These are phyloP conservation scores for Isichthys henryi DNA, from an alignment of 2,113 vertebrate species.

Conservation along the genomic window DNA sequence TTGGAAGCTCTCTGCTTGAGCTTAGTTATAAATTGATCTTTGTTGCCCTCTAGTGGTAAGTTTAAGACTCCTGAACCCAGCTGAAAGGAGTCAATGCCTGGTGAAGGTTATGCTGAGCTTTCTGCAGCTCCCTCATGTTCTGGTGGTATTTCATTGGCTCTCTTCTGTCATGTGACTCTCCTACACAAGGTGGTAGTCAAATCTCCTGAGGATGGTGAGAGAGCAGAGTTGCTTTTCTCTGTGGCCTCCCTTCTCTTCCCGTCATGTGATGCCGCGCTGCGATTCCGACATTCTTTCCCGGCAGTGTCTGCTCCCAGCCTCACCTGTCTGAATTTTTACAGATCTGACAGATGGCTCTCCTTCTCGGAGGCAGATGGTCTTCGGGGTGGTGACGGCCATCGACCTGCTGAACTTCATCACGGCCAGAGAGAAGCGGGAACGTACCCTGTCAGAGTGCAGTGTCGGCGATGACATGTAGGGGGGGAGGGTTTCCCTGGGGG, in stretches of 20 bases:
- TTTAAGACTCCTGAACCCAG: background rate
- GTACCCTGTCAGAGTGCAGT: constrained; percentile 25
- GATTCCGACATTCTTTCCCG: background rate
- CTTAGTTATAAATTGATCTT: background rate
- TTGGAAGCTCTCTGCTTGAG: background rate
- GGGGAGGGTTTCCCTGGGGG: background rate
- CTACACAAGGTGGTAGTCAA: background rate
- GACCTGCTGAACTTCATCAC: constrained; percentile 78
- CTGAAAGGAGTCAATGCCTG: background rate
- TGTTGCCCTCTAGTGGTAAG: background rate
- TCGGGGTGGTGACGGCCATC: constrained; percentile 70
- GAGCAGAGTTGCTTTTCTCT: background rate
- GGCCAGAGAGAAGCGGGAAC: constrained; percentile 31
- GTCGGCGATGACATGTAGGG: constrained; percentile 22
- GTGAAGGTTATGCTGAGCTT: background rate
- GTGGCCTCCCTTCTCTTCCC: background rate
- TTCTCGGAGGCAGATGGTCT: constrained; percentile 62
- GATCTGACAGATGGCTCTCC: constrained; percentile 45
- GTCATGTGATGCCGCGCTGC: background rate
- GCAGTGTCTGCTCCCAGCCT: background rate
- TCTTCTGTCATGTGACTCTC: background rate
- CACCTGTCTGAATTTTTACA: background rate
- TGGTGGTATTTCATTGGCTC: background rate
- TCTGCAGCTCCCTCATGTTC: background rate
- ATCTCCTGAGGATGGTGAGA: background rate